Percentiles rank a stretch among this genome's conserved stretches.
Evolutionary conservation across 2,888 invertebrate genomes (phyloP).

Genomic region (Melieria picta): DNA sequence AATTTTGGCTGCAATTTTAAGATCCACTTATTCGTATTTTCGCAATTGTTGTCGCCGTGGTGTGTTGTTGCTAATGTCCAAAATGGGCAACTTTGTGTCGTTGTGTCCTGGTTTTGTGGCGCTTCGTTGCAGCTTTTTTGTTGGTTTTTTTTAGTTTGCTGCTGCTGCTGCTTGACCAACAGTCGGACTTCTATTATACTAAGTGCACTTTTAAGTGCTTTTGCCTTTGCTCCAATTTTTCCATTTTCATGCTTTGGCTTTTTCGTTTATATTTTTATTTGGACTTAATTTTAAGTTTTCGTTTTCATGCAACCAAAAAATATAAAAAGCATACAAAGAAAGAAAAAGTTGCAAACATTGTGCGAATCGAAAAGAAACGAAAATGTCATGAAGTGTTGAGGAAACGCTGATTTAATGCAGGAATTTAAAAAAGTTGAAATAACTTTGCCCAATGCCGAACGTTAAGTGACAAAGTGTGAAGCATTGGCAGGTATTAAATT

Average conservation of each 20-base stretch:
- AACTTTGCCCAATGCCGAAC: too few relatives aligned
- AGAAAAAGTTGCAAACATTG: too few relatives aligned
- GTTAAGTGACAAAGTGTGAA: too few relatives aligned
- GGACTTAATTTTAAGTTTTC: too few relatives aligned
- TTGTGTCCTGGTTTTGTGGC: background rate
- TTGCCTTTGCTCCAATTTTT: constrained; percentile 30
- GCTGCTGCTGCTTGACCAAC: constrained; percentile 35
- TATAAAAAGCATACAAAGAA: too few relatives aligned
- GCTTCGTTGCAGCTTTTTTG: background rate
- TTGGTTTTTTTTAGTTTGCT: background rate
- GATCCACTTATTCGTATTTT: constrained; percentile 5
- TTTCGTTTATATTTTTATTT: too few relatives aligned
- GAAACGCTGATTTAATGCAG: too few relatives aligned
- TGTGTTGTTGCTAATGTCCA: constrained; percentile 19
- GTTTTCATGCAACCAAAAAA: too few relatives aligned
- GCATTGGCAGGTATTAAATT: too few relatives aligned
- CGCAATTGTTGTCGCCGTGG: background rate
- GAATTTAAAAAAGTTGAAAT: too few relatives aligned
- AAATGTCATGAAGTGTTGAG: too few relatives aligned
- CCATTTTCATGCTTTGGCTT: constrained; percentile 23
- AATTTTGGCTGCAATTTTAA: constrained; percentile 15
- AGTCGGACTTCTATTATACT: constrained; percentile 50
- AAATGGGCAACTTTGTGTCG: constrained; percentile 19
- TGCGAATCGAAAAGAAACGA: too few relatives aligned
- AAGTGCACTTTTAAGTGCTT: constrained; percentile 48